phyloP scores from a whole-genome alignment of 1,140 invertebrate species.

The Drosophila jambulina region DNA sequence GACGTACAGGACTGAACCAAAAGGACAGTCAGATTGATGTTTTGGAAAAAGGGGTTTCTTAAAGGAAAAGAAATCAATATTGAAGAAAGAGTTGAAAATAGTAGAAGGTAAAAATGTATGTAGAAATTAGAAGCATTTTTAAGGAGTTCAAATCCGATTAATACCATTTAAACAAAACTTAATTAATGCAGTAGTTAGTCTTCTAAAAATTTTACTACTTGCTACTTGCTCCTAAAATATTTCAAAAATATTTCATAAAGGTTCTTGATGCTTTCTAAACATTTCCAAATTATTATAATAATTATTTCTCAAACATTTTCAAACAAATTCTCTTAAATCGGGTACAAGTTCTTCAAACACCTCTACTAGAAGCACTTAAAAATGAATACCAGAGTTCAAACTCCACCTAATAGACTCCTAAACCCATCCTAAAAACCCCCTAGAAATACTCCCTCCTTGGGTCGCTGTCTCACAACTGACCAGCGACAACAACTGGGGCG shows the following conservation, averaged over 20 bases:
- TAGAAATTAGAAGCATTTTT: too few relatives aligned
- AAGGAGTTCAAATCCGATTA: background rate
- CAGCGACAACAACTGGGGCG: conserved; percentile 37
- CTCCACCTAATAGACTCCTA: background rate
- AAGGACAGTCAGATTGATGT: background rate
- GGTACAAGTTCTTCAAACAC: background rate
- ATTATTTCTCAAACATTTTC: background rate
- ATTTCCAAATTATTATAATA: background rate
- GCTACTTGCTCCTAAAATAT: too few relatives aligned
- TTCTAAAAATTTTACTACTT: too few relatives aligned
- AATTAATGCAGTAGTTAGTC: too few relatives aligned
- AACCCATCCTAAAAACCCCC: background rate
- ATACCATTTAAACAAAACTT: background rate
- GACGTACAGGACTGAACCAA: conserved; percentile 19
- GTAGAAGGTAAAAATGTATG: too few relatives aligned
- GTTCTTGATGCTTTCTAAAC: background rate
- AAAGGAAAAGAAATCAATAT: background rate
- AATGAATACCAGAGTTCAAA: background rate
- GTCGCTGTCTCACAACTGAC: conserved; percentile 28
- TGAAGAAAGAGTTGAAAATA: background rate
- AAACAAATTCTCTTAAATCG: background rate
- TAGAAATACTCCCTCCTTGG: background rate
- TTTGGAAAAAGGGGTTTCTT: conserved; percentile 15
- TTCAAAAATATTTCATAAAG: background rate
- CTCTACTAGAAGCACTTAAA: too few relatives aligned